A percentile compares a stretch with the other conserved stretches of the same genome.
phyloP scores from a whole-genome alignment of 2,113 vertebrate genomes.

The Echinops telfairi region DNA sequence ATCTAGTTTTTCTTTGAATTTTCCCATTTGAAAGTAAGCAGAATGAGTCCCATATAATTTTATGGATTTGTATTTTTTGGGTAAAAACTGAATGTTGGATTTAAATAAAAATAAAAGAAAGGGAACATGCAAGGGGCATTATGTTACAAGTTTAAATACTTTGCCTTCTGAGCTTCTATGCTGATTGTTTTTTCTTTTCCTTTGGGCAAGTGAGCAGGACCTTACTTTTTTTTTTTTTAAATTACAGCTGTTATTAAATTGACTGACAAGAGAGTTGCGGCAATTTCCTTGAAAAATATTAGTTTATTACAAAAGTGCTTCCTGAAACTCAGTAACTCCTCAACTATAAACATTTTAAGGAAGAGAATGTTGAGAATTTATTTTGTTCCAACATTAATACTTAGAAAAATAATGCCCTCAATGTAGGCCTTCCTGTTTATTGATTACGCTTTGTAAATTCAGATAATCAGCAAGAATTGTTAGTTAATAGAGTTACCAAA shows the following conservation, averaged over 20 bases:
- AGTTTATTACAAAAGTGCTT: constrained; percentile 77
- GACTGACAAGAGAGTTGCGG: constrained; percentile 77
- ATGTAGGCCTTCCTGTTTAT: background rate
- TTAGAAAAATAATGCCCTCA: background rate
- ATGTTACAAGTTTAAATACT: constrained; percentile 47
- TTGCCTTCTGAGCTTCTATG: constrained; percentile 8
- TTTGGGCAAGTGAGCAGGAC: constrained; percentile 19
- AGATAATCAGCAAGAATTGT: constrained; percentile 49
- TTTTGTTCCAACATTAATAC: constrained; percentile 63
- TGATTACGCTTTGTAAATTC: constrained; percentile 68
- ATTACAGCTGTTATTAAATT: constrained; percentile 81
- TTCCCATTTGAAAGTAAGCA: background rate
- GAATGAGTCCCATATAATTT: background rate
- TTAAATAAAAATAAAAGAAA: constrained; percentile 45
- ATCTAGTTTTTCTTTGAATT: too few species aligned
- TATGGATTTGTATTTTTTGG: constrained; percentile 11
- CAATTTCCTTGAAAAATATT: constrained; percentile 82
- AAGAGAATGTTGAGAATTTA: constrained; percentile 74
- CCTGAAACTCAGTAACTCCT: constrained; percentile 71
- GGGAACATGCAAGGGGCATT: constrained; percentile 39
- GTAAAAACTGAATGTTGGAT: constrained; percentile 5
- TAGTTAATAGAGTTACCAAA: constrained; percentile 47
- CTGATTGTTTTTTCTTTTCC: constrained; percentile 29
- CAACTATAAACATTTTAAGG: constrained; percentile 75
- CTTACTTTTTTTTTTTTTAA: constrained; percentile 72